Evolutionary conservation across 2,888 invertebrate species (phyloP).

Genomic region (Dendrolimus pini): DNA sequence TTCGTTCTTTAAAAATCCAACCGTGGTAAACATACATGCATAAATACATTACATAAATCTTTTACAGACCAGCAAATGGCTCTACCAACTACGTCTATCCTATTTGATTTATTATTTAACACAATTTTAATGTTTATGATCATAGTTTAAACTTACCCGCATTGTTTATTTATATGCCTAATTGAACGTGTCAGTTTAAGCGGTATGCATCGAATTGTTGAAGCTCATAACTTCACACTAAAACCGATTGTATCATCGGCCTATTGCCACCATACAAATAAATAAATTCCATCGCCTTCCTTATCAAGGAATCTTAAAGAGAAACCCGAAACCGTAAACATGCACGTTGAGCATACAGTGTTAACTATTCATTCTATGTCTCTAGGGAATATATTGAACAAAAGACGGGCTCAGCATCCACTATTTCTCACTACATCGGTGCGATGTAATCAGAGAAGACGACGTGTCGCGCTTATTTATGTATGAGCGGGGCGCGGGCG

Average conservation of each 20-base stretch:
- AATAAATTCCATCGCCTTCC: slow-evolving; percentile 59
- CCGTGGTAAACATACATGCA: no score
- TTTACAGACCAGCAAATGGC: no score
- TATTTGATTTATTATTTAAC: not conserved
- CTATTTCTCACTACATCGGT: slow-evolving; percentile 76
- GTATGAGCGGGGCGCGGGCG: slow-evolving; percentile 73
- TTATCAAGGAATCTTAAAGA: slow-evolving; percentile 69
- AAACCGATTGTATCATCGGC: slow-evolving; percentile 65
- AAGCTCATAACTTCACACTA: slow-evolving; percentile 50
- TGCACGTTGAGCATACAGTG: slow-evolving; percentile 61
- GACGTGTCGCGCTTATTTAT: slow-evolving; percentile 77
- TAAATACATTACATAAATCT: no score
- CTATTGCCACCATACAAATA: slow-evolving; percentile 69
- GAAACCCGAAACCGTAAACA: slow-evolving; percentile 75
- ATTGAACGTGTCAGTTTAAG: slow-evolving; percentile 15
- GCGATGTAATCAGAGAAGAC: slow-evolving; percentile 77
- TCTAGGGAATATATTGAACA: slow-evolving; percentile 70
- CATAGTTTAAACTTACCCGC: not conserved
- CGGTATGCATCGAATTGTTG: slow-evolving; percentile 37
- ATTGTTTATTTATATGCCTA: not conserved
- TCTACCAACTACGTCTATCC: no score
- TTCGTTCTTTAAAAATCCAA: no score
- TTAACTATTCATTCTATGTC: slow-evolving; percentile 71
- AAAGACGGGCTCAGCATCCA: slow-evolving; percentile 71
- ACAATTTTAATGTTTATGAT: not conserved